Evolutionary conservation across 2,113 vertebrate species (phyloP), one percentile per base, ranked within the genome.

Genomic region (Lycocorax pyrrhopterus): DNA sequence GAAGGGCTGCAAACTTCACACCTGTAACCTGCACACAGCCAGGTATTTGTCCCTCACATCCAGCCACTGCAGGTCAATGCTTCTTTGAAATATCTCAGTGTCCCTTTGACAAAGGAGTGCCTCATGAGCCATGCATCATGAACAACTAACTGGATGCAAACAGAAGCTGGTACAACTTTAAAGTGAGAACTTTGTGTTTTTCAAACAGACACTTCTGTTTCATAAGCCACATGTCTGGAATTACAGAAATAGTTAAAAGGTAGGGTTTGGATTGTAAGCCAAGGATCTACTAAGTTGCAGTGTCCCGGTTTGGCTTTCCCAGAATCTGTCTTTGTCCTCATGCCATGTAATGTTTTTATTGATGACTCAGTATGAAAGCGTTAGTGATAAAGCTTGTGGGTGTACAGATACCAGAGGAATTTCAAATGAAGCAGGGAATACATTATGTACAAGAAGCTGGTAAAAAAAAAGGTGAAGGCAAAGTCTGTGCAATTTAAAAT

Each of bases 271-370:
- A 22, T 39, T 46, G 22, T 66, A 94, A 88, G 53, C 39, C 52
- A 56, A 83, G 63, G 80, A 67, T 5, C 21, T 56, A 39, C 44
- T 41, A 55, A 90, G 56, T n/a, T 71, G 43, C 35, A 41, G 60
- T 82, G 83, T 92, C 94, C 94, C 84, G 39, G 47, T 84, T 92
- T 94, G 85, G 39, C 90, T 90, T 95, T 80, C 60, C 33, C 60
- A 81, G 76, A 71, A 87, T 75, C 80, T 87, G 46, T 82, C 66
- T 74, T 79, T 94, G 89, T 92, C 80, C 80, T 94, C 49, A 64
- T 33, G 71, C 35, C 2, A 6, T 64, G 12, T 47, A 86, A 67
- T 60, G 29, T 74, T 90, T 90, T 80, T 87, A 92, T 81, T 87
- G 89, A 87, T 94, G 94, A 95, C 52, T 93, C 90, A 89, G 52